Conservation (phyloP, 2,113 vertebrate species). For the Psephotus haematonotus region DNA sequence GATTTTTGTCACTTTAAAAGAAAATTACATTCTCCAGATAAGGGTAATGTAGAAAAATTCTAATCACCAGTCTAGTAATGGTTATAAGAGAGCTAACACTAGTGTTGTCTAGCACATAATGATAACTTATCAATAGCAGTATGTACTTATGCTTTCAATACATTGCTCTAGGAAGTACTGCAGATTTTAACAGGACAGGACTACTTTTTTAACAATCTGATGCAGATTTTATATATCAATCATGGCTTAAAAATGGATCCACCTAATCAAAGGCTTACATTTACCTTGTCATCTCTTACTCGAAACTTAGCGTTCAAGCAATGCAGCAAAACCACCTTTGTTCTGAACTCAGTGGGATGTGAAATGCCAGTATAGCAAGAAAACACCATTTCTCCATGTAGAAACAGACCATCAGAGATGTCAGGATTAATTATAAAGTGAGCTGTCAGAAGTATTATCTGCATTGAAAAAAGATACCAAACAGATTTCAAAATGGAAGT, state of each 20-base stretch:
- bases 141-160: background rate
- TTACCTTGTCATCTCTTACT: slow-evolving; percentile 18
- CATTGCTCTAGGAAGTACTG: background rate
- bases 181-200: background rate
- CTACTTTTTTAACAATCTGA: background rate
- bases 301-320: slow-evolving; percentile 36
- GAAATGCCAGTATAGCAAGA: slow-evolving; percentile 47
- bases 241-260: slow-evolving; percentile 15
- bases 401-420: slow-evolving; percentile 37
- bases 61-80: background rate
- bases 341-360: slow-evolving; percentile 59
- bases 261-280: slow-evolving; percentile 10
- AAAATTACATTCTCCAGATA: background rate
- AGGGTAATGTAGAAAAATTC: background rate
- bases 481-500: background rate
- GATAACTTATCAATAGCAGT: background rate
- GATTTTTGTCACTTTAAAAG: background rate
- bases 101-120: background rate
- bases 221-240: slow-evolving; percentile 10
- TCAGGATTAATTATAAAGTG: slow-evolving; percentile 43
- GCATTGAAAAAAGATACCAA: background rate
- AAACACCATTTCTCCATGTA: background rate
- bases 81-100: background rate
- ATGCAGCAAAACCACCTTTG: slow-evolving; percentile 7
- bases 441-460: background rate